phyloP scores from a whole-genome alignment of 2,113 vertebrate genomes.

The Thinocorus orbignyianus region DNA sequence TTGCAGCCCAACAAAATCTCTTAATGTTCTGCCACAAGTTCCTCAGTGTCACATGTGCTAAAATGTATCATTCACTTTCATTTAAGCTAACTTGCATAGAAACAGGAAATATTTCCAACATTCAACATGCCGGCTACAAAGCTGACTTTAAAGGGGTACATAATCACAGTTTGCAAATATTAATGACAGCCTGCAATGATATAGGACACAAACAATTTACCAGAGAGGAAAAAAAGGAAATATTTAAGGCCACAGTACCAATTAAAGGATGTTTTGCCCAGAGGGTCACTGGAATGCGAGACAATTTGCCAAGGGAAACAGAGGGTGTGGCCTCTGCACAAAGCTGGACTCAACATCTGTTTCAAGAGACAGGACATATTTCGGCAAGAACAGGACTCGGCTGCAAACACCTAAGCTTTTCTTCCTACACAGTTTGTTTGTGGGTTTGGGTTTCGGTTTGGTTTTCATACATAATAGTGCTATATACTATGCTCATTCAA shows the following conservation, averaged over 20 bases:
- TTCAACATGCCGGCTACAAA: background rate
- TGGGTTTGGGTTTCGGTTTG: background rate
- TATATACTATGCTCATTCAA: background rate
- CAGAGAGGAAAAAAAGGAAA: constrained; percentile 47
- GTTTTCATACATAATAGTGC: background rate
- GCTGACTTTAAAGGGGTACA: background rate
- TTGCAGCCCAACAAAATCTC: background rate
- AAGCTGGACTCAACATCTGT: constrained; percentile 24
- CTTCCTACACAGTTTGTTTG: background rate
- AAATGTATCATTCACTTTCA: background rate
- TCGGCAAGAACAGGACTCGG: background rate
- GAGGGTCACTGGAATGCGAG: constrained; percentile 52
- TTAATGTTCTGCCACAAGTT: background rate
- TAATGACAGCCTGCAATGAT: background rate
- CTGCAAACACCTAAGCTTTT: background rate
- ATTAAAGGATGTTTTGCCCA: constrained; percentile 49
- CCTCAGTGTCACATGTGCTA: background rate
- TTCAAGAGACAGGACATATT: constrained; percentile 10
- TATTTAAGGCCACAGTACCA: constrained; percentile 27
- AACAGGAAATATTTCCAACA: background rate
- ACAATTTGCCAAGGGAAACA: constrained; percentile 67
- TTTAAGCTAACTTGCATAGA: background rate
- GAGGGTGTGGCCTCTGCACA: constrained; percentile 18
- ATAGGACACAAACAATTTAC: background rate
- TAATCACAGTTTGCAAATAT: constrained; percentile 43